Percentiles rank a stretch among this genome's conserved stretches.
Conservation (phyloP, 2,888 invertebrate genomes). For the Pheosia gnoma region DNA sequence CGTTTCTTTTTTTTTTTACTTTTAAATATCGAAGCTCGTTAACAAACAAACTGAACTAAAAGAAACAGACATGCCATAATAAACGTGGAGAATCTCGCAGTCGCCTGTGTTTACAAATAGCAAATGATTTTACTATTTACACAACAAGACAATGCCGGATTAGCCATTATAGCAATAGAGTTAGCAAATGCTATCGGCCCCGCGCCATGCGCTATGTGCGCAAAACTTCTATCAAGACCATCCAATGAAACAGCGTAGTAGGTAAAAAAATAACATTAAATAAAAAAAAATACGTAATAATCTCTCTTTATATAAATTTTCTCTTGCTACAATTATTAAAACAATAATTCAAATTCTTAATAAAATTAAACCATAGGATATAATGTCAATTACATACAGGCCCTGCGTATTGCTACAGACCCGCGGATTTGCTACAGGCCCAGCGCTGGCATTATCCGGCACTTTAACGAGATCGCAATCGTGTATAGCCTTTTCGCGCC, state of each 20-base stretch:
- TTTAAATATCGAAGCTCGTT: too few species aligned
- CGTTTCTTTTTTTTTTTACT: too few species aligned
- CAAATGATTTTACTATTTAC: not conserved
- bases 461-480: slow-evolving; percentile 31
- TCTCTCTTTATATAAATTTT: slow-evolving; percentile 68
- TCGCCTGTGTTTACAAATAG: slow-evolving; percentile 4
- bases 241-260: slow-evolving; percentile 70
- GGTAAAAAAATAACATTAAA: slow-evolving; percentile 80
- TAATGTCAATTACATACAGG: slow-evolving; percentile 66
- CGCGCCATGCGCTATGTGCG: too few species aligned
- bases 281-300: slow-evolving; percentile 80
- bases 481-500: slow-evolving; percentile 48
- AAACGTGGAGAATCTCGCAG: slow-evolving; percentile 22
- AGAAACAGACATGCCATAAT: slow-evolving; percentile 12
- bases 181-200: too few species aligned
- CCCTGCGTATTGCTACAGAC: not conserved
- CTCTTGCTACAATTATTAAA: slow-evolving; percentile 85
- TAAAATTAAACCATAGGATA: slow-evolving; percentile 82
- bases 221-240: too few species aligned
- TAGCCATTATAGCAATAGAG: too few species aligned
- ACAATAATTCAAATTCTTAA: slow-evolving; percentile 85
- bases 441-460: too few species aligned
- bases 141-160: too few species aligned
- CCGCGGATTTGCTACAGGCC: not conserved
- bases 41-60: too few species aligned